Percentiles rank a stretch among this genome's conserved stretches.
Evolutionary conservation across 1,140 invertebrate genomes (phyloP).

Genomic region (Calephelis nemesis): DNA sequence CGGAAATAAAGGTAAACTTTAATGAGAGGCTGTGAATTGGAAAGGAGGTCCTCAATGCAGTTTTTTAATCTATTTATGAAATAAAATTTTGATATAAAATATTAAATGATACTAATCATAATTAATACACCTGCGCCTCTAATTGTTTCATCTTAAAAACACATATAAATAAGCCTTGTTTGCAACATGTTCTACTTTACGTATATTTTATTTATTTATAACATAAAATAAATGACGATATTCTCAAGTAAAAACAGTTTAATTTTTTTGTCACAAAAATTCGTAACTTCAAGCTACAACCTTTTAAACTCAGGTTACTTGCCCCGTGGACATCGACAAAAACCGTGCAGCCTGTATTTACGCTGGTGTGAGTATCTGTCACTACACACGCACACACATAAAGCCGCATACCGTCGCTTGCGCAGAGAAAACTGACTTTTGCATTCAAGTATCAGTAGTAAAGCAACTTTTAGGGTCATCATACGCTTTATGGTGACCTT

Average conservation of each 20-base stretch:
- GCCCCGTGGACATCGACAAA: constrained; percentile 78
- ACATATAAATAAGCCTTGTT: too few species aligned
- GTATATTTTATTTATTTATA: too few species aligned
- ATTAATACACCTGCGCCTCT: too few species aligned
- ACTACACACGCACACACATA: constrained; percentile 45
- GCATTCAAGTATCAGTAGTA: constrained; percentile 71
- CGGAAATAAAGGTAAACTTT: too few species aligned
- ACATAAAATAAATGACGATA: background rate
- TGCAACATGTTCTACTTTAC: too few species aligned
- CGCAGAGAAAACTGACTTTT: constrained; percentile 69
- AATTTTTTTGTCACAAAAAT: constrained; percentile 4
- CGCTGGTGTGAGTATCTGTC: constrained; percentile 45
- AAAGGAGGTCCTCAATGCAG: too few species aligned
- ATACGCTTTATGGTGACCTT: constrained; percentile 63
- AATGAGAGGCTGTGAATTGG: too few species aligned
- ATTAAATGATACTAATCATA: too few species aligned
- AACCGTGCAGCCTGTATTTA: constrained; percentile 64
- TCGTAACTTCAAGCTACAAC: constrained; percentile 44
- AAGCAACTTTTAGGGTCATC: constrained; percentile 70
- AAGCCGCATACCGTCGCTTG: constrained; percentile 66
- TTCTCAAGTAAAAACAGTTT: background rate
- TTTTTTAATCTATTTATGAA: too few species aligned
- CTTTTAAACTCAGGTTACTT: constrained; percentile 57
- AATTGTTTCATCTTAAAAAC: too few species aligned
- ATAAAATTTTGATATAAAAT: too few species aligned